Evolutionary conservation across 2,888 invertebrate genomes (phyloP).

Genomic region (Micropterix aruncella): DNA sequence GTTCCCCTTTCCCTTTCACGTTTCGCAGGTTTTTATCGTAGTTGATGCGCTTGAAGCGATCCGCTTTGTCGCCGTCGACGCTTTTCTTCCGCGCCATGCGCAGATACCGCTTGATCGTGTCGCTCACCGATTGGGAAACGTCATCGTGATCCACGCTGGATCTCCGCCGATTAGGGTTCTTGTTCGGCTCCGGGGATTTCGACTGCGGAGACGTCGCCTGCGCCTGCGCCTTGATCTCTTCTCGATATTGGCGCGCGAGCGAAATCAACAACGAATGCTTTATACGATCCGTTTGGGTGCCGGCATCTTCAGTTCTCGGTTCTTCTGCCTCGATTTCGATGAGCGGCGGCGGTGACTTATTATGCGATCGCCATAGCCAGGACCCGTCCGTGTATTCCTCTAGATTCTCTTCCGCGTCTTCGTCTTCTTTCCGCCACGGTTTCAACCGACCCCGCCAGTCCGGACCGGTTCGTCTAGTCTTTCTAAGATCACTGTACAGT

Average conservation of each 20-base stretch:
- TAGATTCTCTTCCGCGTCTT: conserved; percentile 14
- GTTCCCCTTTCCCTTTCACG: conserved; percentile 65
- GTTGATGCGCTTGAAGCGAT: conserved; percentile 76
- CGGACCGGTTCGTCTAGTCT: conserved; percentile 33
- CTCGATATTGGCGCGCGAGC: conserved; percentile 31
- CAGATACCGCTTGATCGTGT: conserved; percentile 73
- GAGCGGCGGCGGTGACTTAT: conserved; percentile 48
- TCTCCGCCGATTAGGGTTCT: conserved; percentile 40
- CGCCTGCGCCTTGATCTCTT: conserved; percentile 23
- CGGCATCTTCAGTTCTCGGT: conserved; percentile 30
- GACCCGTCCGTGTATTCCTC: conserved; percentile 19
- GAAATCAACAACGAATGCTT: conserved; percentile 38
- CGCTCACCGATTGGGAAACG: conserved; percentile 74
- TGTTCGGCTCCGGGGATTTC: conserved; percentile 22
- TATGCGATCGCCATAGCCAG: conserved; percentile 11
- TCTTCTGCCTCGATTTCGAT: conserved; percentile 53
- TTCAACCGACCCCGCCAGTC: conserved; percentile 13
- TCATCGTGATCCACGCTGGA: conserved; percentile 76
- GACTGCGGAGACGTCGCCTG: conserved; percentile 29
- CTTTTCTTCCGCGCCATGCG: conserved; percentile 82
- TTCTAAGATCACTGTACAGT: conserved; percentile 56
- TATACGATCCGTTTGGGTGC: conserved; percentile 49
- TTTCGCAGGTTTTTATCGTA: conserved; percentile 75
- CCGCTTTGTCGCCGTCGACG: conserved; percentile 65
- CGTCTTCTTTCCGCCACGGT: conserved; percentile 14